phyloP scores from a whole-genome alignment of 2,888 invertebrate genomes.

The Pasiphila rectangulata region DNA sequence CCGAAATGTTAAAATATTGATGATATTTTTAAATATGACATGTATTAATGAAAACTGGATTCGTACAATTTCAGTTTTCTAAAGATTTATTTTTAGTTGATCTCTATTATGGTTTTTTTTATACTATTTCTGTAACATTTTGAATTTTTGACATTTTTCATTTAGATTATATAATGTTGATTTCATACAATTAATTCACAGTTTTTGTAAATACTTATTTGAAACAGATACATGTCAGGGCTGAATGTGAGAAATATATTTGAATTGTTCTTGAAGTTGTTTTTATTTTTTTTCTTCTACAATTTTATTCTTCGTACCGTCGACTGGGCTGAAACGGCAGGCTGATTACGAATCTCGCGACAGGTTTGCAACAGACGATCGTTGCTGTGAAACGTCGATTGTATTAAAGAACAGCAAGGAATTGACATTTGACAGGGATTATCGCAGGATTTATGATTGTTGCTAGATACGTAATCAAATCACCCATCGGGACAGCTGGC shows the following conservation, averaged over 20 bases:
- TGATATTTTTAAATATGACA: conserved; percentile 5
- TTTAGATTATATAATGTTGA: conserved; percentile 14
- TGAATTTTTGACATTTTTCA: conserved; percentile 8
- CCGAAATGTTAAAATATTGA: conserved; percentile 12
- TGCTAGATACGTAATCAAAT: no score
- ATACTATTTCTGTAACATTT: conserved; percentile 7
- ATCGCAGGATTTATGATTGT: no score
- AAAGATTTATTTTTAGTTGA: conserved; percentile 17
- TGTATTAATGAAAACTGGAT: not conserved
- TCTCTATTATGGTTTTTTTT: conserved; percentile 5
- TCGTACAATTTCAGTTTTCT: conserved; percentile 5
- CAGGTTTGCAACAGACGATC: no score
- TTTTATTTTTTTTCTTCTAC: conserved; percentile 6
- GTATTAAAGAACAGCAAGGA: no score
- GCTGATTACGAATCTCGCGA: no score
- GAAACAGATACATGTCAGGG: conserved; percentile 6
- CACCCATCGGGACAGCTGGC: no score
- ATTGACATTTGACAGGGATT: no score
- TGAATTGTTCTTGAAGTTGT: conserved; percentile 16
- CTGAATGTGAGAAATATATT: conserved; percentile 17
- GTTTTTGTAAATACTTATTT: conserved; percentile 21
- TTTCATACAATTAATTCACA: not conserved
- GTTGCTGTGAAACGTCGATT: no score
- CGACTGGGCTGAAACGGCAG: no score
- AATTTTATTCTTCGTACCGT: no score